Evolutionary conservation across 2,888 invertebrate genomes (phyloP), one percentile per base, ranked within the genome.

Genomic region (Myathropa florea): DNA sequence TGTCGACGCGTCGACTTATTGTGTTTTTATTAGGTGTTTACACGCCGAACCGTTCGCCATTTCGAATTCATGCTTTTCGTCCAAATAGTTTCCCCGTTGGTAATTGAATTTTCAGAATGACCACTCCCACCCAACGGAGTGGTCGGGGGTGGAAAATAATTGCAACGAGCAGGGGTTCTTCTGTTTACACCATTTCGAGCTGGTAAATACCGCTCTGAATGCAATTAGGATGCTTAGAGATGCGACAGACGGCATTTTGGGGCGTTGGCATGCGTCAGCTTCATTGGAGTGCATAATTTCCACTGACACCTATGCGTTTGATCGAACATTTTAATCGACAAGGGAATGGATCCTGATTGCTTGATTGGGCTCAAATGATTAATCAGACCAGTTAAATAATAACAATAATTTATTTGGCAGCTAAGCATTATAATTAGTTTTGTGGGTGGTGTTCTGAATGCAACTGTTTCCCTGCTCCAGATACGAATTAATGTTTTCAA

Each of bases 11-110:
- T 46, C 77, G 85, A 85, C 81, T 85, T 85, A 81, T 85, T 85
- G 85, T 85, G 76, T 85, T 85, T 85, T 85, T 85, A 85, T 85
- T 85, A 85, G 85, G 85, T 85, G 85, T 85, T 85, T 85, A 85
- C 85, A 81, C 59, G 55, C 36, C 67, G 72, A 81, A 68, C 59
- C 68, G 85, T 85, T 77, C 79, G 65, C 84, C 84, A 80, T 84
- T 84, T 80, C 79, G 76, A 80, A 84, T 84, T 67, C 75, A 70
- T 84, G 85, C 81, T 85, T 85, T 85, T 81, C 81, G 33, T 71
- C 75, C 75, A 76, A 81, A 84, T 81, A 76, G 65, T 80, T 84
- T 64, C 18, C 46, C 46, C 64, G 28, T 24, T 64, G 71, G 80
- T 84, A 84, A 85, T 85, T 85, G 81, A 85, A 85, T 85, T 85